Conservation (phyloP, 2,888 invertebrate genomes). For the Didymodactylos carnosus region DNA sequence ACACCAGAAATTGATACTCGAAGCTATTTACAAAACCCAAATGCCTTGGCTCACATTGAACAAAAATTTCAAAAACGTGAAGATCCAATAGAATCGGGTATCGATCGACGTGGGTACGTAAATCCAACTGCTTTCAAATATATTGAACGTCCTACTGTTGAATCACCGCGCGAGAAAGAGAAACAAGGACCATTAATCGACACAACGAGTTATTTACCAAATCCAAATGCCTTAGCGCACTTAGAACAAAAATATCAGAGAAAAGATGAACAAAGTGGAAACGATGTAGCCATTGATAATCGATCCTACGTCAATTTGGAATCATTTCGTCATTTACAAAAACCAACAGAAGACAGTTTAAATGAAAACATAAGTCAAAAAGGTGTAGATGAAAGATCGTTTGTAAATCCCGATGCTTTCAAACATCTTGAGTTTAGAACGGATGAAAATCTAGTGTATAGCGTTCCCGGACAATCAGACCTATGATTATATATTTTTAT, state of each 20-base stretch:
- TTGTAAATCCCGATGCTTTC: not conserved
- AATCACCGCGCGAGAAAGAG: too few relatives aligned
- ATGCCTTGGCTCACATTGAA: not conserved
- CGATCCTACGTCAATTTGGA: conserved; percentile 9
- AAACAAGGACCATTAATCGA: too few relatives aligned
- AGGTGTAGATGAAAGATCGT: conserved; percentile 7
- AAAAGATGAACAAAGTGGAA: not conserved
- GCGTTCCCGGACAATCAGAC: too few relatives aligned
- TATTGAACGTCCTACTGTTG: not conserved
- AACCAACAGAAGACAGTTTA: not conserved
- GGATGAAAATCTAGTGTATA: too few relatives aligned
- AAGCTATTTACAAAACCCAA: not conserved
- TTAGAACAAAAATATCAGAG: not conserved
- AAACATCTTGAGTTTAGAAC: conserved; percentile 4
- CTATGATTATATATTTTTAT: too few relatives aligned
- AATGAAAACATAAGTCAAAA: not conserved
- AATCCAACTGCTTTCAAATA: conserved; percentile 10
- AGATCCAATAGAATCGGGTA: conserved; percentile 16
- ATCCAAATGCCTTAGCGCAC: too few relatives aligned
- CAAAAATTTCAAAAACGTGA: not conserved
- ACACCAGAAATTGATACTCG: not conserved
- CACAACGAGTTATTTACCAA: too few relatives aligned
- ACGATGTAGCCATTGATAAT: not conserved
- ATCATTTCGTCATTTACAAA: conserved; percentile 6
- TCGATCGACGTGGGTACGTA: conserved; percentile 9